These are phyloP conservation scores for Mya arenaria DNA, from an alignment of 1,140 invertebrate species.

Conservation along the genomic window DNA sequence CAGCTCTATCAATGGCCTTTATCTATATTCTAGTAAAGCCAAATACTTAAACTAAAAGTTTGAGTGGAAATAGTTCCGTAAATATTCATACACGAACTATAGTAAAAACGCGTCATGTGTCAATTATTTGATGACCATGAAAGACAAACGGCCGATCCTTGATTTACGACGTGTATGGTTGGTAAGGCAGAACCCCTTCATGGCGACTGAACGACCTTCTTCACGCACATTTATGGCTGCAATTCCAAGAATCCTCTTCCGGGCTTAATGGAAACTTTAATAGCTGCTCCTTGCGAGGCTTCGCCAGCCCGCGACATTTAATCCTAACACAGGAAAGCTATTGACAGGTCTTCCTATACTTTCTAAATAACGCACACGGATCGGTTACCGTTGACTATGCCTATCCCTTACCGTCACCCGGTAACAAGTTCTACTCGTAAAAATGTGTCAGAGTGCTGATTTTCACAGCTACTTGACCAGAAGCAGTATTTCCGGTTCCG, in stretches of 20 bases:
- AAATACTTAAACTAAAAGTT: no score
- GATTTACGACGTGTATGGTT: neutral
- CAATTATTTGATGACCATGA: neutral
- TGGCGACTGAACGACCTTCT: neutral
- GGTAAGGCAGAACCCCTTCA: neutral
- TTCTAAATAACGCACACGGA: constrained; percentile 48
- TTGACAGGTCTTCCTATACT: constrained; percentile 45
- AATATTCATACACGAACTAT: no score
- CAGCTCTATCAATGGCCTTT: no score
- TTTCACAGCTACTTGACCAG: neutral
- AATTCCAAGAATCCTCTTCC: constrained; percentile 51
- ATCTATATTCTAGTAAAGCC: no score
- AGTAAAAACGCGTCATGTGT: no score
- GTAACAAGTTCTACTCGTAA: constrained; percentile 36
- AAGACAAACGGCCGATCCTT: neutral
- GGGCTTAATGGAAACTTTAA: constrained; percentile 58
- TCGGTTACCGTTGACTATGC: constrained; percentile 49
- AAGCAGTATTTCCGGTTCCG: constrained; percentile 22
- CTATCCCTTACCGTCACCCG: neutral
- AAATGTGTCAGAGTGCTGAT: neutral
- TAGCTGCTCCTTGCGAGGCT: constrained; percentile 20
- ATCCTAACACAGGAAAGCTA: constrained; percentile 45
- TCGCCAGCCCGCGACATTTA: constrained; percentile 42
- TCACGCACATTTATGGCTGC: constrained; percentile 43
- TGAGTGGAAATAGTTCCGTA: no score